Percentiles rank a stretch among this genome's conserved stretches.
These are phyloP conservation scores for Petrosia ficiformis DNA, from an alignment of 37 sponge, comb jelly and placozoan species.

Conservation along the genomic window DNA sequence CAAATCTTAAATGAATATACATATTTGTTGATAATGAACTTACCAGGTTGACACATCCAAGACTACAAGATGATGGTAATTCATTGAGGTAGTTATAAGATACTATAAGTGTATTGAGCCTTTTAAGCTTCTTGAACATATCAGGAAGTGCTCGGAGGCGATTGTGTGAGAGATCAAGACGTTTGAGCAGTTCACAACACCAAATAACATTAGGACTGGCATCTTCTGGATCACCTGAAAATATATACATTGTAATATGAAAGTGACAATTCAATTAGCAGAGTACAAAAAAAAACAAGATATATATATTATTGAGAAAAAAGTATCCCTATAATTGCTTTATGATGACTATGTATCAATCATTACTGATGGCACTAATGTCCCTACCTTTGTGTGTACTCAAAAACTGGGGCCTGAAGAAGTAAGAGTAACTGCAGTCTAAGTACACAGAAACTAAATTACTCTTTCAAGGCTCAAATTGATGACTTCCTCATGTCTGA, in stretches of 20 bases:
- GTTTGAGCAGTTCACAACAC: constrained; percentile 70
- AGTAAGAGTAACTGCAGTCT: too few relatives aligned
- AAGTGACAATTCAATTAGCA: too few relatives aligned
- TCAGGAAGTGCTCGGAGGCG: constrained; percentile 68
- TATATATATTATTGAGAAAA: too few relatives aligned
- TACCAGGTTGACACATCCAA: constrained; percentile 78
- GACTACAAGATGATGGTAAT: constrained; percentile 64
- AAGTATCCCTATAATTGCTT: too few relatives aligned
- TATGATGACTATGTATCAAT: too few relatives aligned
- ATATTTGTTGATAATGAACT: constrained; percentile 20
- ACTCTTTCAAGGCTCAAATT: too few relatives aligned
- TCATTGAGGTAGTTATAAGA: constrained; percentile 71
- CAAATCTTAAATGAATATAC: too few relatives aligned
- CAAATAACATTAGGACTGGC: constrained; percentile 52
- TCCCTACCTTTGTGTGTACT: neutral
- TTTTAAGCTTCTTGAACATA: constrained; percentile 53
- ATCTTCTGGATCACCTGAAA: constrained; percentile 38
- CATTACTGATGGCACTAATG: too few relatives aligned
- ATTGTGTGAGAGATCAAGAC: constrained; percentile 76
- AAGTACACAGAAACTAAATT: too few relatives aligned
- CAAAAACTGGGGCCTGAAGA: too few relatives aligned
- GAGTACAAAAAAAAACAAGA: neutral
- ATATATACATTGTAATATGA: too few relatives aligned
- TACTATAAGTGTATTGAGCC: constrained; percentile 45
- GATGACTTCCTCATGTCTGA: too few relatives aligned